These are phyloP conservation scores for Pectinophora gossypiella DNA, from an alignment of 1,140 invertebrate species.

Conservation along the genomic window DNA sequence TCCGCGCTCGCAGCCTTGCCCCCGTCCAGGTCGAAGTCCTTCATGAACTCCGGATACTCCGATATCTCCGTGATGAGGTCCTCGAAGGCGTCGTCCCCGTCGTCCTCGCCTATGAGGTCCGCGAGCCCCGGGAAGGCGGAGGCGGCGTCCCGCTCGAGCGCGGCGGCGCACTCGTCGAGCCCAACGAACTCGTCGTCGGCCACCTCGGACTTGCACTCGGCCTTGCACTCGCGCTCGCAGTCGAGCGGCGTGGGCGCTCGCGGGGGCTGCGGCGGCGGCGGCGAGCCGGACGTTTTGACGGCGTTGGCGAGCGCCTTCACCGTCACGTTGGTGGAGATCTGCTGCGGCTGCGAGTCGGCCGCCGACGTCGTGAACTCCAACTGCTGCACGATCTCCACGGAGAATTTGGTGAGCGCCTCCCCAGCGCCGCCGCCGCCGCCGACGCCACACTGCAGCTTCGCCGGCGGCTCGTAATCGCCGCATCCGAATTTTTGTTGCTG, in stretches of 20 bases:
- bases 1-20: slow-evolving; percentile 64
- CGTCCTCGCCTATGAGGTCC: slow-evolving; percentile 88
- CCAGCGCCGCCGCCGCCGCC: slow-evolving; percentile 61
- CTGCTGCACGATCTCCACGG: slow-evolving; percentile 93
- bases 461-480: slow-evolving; percentile 87
- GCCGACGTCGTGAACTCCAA: slow-evolving; percentile 90
- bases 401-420: slow-evolving; percentile 87
- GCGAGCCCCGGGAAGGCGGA: slow-evolving; percentile 86
- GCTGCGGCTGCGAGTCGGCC: slow-evolving; percentile 88
- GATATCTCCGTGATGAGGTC: slow-evolving; percentile 92
- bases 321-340: slow-evolving; percentile 94
- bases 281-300: slow-evolving; percentile 85
- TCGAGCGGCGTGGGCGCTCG: slow-evolving; percentile 73
- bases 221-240: slow-evolving; percentile 73
- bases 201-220: slow-evolving; percentile 89
- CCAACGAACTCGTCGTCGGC: slow-evolving; percentile 89
- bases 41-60: slow-evolving; percentile 89
- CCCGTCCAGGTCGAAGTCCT: slow-evolving; percentile 83
- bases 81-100: slow-evolving; percentile 88
- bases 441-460: slow-evolving; percentile 84
- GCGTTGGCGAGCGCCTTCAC: slow-evolving; percentile 91
- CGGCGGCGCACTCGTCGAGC: slow-evolving; percentile 86
- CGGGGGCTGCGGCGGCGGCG: slow-evolving; percentile 52
- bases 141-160: slow-evolving; percentile 86
- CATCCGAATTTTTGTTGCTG: slow-evolving; percentile 91